These are phyloP conservation scores for Pachypeltis micranthus DNA, from an alignment of 1,140 invertebrate genomes.

Conservation along the genomic window DNA sequence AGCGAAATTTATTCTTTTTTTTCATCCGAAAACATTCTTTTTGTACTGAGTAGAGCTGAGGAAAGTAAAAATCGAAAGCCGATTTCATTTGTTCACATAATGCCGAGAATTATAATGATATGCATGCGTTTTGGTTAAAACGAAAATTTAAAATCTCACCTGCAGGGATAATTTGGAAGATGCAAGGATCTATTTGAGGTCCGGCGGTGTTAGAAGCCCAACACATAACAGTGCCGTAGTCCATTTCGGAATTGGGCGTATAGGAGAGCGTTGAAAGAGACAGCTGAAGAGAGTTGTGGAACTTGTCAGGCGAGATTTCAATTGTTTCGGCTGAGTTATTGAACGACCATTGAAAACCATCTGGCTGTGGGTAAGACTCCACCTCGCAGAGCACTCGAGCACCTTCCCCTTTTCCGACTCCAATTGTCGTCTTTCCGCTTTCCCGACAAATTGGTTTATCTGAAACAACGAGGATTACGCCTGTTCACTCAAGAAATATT, in stretches of 20 bases:
- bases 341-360: slow-evolving; percentile 77
- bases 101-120: too few relatives aligned
- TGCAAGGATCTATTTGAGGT: slow-evolving; percentile 52
- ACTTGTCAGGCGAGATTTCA: slow-evolving; percentile 52
- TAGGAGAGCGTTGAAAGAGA: slow-evolving; percentile 55
- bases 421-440: slow-evolving; percentile 68
- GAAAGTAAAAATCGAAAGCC: neutral
- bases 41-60: too few relatives aligned
- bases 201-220: slow-evolving; percentile 53
- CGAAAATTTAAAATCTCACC: slow-evolving; percentile 41
- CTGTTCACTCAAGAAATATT: too few relatives aligned
- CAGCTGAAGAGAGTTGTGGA: slow-evolving; percentile 43
- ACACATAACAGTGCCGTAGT: slow-evolving; percentile 60
- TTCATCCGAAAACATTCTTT: too few relatives aligned
- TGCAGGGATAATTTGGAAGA: slow-evolving; percentile 58
- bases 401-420: slow-evolving; percentile 69
- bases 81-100: too few relatives aligned
- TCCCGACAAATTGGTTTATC: slow-evolving; percentile 72
- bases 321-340: slow-evolving; percentile 73
- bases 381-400: slow-evolving; percentile 71
- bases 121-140: too few relatives aligned
- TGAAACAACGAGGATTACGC: too few relatives aligned
- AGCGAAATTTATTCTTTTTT: too few relatives aligned
- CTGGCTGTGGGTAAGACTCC: slow-evolving; percentile 69
- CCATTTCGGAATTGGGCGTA: slow-evolving; percentile 61